Evolutionary conservation across 2,113 vertebrate species (phyloP), one percentile per base, ranked within the genome.

Genomic region (Muntiacus reevesi): DNA sequence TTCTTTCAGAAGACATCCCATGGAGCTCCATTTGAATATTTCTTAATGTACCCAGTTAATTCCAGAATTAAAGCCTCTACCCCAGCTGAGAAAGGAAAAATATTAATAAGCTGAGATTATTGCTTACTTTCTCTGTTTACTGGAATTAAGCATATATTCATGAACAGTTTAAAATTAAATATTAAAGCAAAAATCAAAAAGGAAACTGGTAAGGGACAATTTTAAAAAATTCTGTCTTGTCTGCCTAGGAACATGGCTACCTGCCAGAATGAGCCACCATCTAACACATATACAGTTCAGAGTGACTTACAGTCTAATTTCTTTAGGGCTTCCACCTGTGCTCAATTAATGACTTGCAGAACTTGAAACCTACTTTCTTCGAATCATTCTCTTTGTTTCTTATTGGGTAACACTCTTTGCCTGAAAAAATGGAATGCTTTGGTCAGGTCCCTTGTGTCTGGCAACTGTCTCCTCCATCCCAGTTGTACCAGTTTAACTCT

Each of bases 261-360:
- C 89, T 98, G 96, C 96, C 91, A 95, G 62, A 9, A 2, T 30
- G 9, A 95, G 40, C 88, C 98, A 97, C 98, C 93, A 74, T 98
- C 95, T 95, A 98, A 98, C 89, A 92, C 91, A 97, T 97, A 94
- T 83, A 97, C 82, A 98, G 95, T 95, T 95, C 90, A 71, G 97
- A 98, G 97, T 89, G 92, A 91, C 93, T 98, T 0, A 0, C 64
- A 98, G 95, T 94, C 96, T 89, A 93, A 96, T 98, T 96, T 98
- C 96, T 98, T 95, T 98, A 97, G 96, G 0, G 13, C 76, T 98
- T 96, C 98, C 91, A 95, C 98, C 97, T 97, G 92, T 97, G 97
- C 97, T 98, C 96, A 96, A 92, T 98, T 98, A 98, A 98, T 97
- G 97, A 98, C 3, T 95, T 95, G 91, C 47, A 93, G 87, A 96